Evolutionary conservation across 2,113 vertebrate species (phyloP).

Genomic region (Leuciscus idus): DNA sequence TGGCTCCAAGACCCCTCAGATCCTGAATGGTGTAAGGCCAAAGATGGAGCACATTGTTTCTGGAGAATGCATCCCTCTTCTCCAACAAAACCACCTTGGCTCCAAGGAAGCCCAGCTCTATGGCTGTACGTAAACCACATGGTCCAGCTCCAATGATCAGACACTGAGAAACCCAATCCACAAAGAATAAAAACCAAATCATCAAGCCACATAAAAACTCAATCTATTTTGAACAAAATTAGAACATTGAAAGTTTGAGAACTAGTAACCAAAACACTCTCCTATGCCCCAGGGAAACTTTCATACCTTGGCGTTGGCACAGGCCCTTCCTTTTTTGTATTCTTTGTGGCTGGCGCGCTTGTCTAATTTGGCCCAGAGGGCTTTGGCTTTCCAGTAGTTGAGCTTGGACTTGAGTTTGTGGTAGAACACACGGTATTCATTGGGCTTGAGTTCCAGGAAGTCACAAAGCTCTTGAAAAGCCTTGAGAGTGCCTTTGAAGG

Average conservation of each 20-base stretch:
- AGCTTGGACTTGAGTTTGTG: conserved; percentile 98
- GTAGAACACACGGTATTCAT: conserved; percentile 92
- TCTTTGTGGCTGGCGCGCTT: conserved; percentile 94
- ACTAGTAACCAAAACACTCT: conserved; percentile 2
- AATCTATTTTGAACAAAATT: conserved; percentile 4
- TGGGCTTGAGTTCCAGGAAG: conserved; percentile 88
- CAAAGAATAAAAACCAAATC: not conserved
- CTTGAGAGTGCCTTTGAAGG: conserved; percentile 95
- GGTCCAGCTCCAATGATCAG: conserved; percentile 97
- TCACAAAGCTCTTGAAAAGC: conserved; percentile 98
- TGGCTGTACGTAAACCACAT: conserved; percentile 94
- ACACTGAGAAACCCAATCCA: conserved; percentile 79
- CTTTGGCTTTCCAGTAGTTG: conserved; percentile 99
- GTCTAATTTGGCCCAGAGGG: conserved; percentile 95
- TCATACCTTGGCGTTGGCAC: conserved; percentile 89
- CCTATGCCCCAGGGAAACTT: no score
- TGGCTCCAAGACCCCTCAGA: conserved; percentile 92
- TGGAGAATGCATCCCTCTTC: conserved; percentile 96
- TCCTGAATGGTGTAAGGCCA: conserved; percentile 99
- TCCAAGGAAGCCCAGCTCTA: conserved; percentile 91
- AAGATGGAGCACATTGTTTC: conserved; percentile 95
- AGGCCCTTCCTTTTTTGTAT: conserved; percentile 95
- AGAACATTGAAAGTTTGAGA: not conserved
- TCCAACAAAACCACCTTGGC: conserved; percentile 96
- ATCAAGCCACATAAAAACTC: not conserved